Conservation (phyloP, 2,797 vertebrate species). For the Sciaenops ocellatus region DNA sequence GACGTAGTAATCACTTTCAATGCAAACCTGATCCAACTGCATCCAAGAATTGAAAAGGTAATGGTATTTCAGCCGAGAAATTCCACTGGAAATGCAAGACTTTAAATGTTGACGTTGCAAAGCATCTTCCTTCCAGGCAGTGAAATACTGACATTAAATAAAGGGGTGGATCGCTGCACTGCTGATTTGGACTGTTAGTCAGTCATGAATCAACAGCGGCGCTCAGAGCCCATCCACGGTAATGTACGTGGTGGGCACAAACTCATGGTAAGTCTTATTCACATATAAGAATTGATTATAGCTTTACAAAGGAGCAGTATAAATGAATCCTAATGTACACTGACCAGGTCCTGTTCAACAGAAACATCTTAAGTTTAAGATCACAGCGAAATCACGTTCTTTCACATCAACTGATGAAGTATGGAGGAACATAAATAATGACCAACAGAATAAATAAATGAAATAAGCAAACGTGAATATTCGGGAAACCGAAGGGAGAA, state of each 20-base stretch:
- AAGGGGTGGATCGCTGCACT: constrained; percentile 39
- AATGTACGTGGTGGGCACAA: neutral
- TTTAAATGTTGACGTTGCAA: rapidly evolving
- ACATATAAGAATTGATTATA: too few relatives aligned
- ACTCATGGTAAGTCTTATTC: too few relatives aligned
- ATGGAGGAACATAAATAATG: too few relatives aligned
- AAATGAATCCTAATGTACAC: too few relatives aligned
- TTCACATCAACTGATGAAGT: too few relatives aligned
- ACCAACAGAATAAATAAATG: too few relatives aligned
- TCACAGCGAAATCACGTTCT: too few relatives aligned
- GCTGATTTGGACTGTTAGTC: neutral
- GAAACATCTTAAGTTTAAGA: too few relatives aligned
- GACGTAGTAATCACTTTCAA: neutral
- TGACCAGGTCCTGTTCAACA: too few relatives aligned
- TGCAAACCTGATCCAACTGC: rapidly evolving
- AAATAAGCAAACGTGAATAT: too few relatives aligned
- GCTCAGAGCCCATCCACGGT: constrained; percentile 57
- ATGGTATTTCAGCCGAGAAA: rapidly evolving
- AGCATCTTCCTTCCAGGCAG: neutral
- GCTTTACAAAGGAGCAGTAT: too few relatives aligned
- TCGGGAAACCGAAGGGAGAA: too few relatives aligned
- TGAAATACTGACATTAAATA: constrained; percentile 10
- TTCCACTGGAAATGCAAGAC: neutral
- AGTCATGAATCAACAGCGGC: constrained; percentile 72
- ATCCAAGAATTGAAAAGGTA: neutral